Evolutionary conservation across 37 sponge, comb jelly and placozoan genomes (phyloP), one percentile per base, ranked within the genome.

Genomic region (Halisarca cf. caerulea): DNA sequence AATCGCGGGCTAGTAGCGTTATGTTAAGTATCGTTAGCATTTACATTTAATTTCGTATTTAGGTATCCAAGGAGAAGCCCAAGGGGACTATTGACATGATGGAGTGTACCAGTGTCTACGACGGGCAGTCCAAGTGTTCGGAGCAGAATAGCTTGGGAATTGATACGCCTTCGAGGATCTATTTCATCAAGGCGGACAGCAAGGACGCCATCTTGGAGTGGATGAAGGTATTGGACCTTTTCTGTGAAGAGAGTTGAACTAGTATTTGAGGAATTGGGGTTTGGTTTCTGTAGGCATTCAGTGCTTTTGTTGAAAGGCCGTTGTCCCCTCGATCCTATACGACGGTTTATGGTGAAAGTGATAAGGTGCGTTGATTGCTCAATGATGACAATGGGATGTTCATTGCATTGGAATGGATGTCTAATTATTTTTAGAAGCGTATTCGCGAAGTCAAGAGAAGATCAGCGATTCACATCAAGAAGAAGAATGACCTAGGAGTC

Each of bases 61-160:
- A 30, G 64, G 30, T 62, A 20, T 28, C 25, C 30, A 62, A 62
- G 64, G 30, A 28, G 1, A 36, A 36, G 24, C 77, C 20, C 1
- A n/a, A 36, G 40, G 77, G 77, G 18, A 74, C 8, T 25, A 36
- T 74, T 24, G 42, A 74, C 77, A 74, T 74, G 77, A 40, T 74
- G 42, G 77, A 74, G 17, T 74, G 77, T 41, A 1, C 17, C 25
- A 43, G 44, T 41, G 77, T 74, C 44, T 8, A 1, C 3, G 77
- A 74, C 45, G 77, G 42, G 17, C 42, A 44, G 77, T n/a, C 77
- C 24, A 37, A 40, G 45, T 40, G n/a, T 33, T 4, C 25, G 1
- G 38, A 74, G 43, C 45, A 42, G 23, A 5, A 36, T n/a, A 36
- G 45, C 24, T 44, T 74, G 11, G 77, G 38, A 17, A 36, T 74